Evolutionary conservation across 2,888 invertebrate species (phyloP), one percentile per base, ranked within the genome.

Genomic region (Microplitis deprimator): DNA sequence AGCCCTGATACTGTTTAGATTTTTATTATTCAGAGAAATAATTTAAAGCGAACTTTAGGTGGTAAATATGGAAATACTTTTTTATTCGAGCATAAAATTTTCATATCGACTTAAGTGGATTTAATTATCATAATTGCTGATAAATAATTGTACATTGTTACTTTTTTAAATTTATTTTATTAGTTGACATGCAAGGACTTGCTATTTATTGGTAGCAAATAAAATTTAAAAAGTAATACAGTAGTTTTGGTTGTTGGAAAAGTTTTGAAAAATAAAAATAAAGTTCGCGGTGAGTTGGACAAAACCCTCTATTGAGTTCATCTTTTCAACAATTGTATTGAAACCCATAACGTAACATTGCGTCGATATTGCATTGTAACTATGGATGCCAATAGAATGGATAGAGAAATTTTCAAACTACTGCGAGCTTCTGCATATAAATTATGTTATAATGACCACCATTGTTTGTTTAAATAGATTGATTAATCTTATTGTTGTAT

Each of bases 401-500:
- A n/a, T 29, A 50, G 50, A 50, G 50, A 50, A 29, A 61, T 72
- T 61, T 62, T 13, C 13, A 8, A 50, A 50, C 50, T 62, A 17
- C 17, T 40, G 62, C 38, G n/a, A 17, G 16, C 40, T 50, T 13
- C 50, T 8, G 72, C 17, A 64, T 62, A 62, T 72, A 62, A 64
- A 72, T 50, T 72, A 38, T 61, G 16, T 64, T 64, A 72, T 59
- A 72, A 41, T 72, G 41, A 40, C 10, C 16, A 6, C 16, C 39
- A 64, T 40, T 39, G 17, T 64, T 72, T 40, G 72, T 72, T 17
- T 16, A 40, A 72, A 20, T n/a, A 40, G 39, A 62, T 64, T 72
- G 72, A 72, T 72, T 72, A 41, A 64, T 17, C n/a, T 41, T 17
- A 64, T 72, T 72, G 72, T 72, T 50, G 5, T 13, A 50, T 13